Evolutionary conservation across 1,140 invertebrate genomes (phyloP), one percentile per base, ranked within the genome.

Genomic region (Goniozus legneri): DNA sequence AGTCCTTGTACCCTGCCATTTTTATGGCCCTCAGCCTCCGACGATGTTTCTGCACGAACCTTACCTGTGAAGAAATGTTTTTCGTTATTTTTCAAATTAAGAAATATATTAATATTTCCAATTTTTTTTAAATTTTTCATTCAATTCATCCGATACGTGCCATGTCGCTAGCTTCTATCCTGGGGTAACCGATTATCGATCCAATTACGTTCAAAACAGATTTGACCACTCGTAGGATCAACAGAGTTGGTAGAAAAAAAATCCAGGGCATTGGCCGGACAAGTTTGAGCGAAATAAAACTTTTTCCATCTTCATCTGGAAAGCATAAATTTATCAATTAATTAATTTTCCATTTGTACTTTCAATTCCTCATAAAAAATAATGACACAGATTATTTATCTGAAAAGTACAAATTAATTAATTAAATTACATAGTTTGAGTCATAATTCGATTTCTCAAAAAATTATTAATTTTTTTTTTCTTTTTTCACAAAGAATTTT

Each of bases 201-300:
- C 75, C 72, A 27, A 69, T 50, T 10, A 77, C 41, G 15, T 80
- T 82, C 24, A 80, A 45, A 2, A 54, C 47, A 37, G 73, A 59
- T 43, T 78, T 69, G 0, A 71, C 56, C 13, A 75, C 14, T 8
- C 80, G 69, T 1, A 82, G 58, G 1, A 75, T 44, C 3, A 82
- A 39, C 33, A 83, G 59, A 20, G 75, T 62, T 20, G 71, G 67
- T 3, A 83, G 51, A 45, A 83, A 83, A 6, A 82, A 67, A 3
- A 81, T 50, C 81, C 81, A 83, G 0, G 80, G 80, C 21, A 83
- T 54, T 0, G 81, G 80, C 27, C 79, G 73, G 3, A 79, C 69
- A 12, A 81, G 58, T 52, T 79, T 71, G 0, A 70, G 56, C 24
- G 48, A 52, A 2, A 52, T 52, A 6, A 59, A 75, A 41, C 30